Evolutionary conservation across 2,888 invertebrate species (phyloP), one percentile per base, ranked within the genome.

Genomic region (Tetropium fuscum): DNA sequence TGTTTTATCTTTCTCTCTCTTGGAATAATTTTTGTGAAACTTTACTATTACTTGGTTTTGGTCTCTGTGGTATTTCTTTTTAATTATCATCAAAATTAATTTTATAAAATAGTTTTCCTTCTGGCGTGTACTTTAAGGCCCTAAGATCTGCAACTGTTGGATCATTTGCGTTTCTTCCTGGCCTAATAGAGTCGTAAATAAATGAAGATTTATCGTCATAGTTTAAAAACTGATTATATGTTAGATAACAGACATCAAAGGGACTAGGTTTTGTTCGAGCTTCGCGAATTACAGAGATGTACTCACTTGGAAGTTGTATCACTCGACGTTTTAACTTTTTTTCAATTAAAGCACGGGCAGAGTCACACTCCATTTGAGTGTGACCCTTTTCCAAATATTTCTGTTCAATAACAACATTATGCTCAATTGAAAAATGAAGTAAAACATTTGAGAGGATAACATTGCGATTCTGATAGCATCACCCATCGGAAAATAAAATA

Each of bases 121-220:
- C 30, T 10, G 30, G 30, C 11, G 30, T 10, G 11, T 30, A 30
- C n/a, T 48, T 48, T 36, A 48, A 6, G 13, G 36, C 48, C 34
- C 36, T 48, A 19, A 48, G 18, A 18, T 48, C 48, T 40, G 48
- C 34, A 48, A 48, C 48, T 25, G 36, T 48, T 48, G 48, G 34
- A 48, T 48, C 48, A 48, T 48, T 48, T 36, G 34, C 48, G 2
- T 16, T 32, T 48, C 36, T 34, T 16, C 48, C 48, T 16, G 48
- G 34, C 20, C 48, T 3, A 48, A 34, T 48, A 3, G 45, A 45
- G 27, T 45, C 27, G 22, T 30, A 30, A 10, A 30, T 30, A 10
- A 30, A 10, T 30, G 30, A 10, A 30, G 30, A 30, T 30, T 30
- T 48, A 30, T 30, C 30, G 11, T 30, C 30, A 30, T 11, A 30